Base-by-base conservation (phyloP, 2,888 invertebrate genomes). In the Archaeoteleia sp. region DNA sequence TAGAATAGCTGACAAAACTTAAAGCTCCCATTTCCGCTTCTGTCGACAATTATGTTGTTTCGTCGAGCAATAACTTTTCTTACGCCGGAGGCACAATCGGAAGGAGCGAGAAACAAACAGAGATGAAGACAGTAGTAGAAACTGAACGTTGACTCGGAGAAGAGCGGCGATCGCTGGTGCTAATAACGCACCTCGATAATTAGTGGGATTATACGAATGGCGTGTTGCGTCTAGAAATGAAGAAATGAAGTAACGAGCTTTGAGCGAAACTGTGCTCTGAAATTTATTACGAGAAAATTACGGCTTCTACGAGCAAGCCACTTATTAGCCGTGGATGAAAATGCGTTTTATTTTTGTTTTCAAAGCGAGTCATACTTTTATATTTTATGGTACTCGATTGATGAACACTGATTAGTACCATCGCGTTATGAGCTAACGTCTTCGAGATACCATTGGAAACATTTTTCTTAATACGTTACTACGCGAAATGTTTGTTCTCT, bases 401-500 rank as follows among this genome's bases (percentile, higher is more conserved):
- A 27, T 32, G 29, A 29, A 8, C 4, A 2, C 29, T 8, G 29
- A 29, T 29, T 2, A 29, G 29, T 8, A 7, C 23, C 7, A 7
- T 23, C 23, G 23, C 23, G 23, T 23, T 23, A 7, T 4, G 7
- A 23, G n/a, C n/a, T n/a, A n/a, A n/a, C 20, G 20, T 2, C 20
- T 20, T 5, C 3, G 5, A 20, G 20, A 2, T 2, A 20, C 2
- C 20, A 5, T 20, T 20, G 20, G 3, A 4, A 20, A 20, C 5
- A 2, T 20, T 5, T 20, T 20, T 20, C 20, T 5, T 5, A 5
- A 20, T 4, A 20, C 5, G 5, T 20, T 20, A 5, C 20, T 20
- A 5, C 54, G 42, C 46, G 46, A 34, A 32, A 63, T 53, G 51
- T 42, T 35, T 13, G 30, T 39, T 55, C 39, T 55, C 48, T 45